Conservation (phyloP, 1,140 invertebrate genomes). For the Odontomachus brunneus region DNA sequence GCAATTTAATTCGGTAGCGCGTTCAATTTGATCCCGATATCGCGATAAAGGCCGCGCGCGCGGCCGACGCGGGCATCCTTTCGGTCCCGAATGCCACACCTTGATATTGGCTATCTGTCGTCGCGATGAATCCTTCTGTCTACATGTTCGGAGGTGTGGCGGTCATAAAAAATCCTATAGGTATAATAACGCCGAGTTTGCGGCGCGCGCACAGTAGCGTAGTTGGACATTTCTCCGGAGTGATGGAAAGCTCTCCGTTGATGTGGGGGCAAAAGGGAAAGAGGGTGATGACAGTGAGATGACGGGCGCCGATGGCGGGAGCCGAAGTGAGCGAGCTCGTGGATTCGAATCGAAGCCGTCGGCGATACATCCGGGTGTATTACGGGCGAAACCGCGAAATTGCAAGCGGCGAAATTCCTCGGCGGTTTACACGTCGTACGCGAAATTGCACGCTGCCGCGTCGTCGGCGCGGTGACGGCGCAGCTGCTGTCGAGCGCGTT, state of each 20-base stretch:
- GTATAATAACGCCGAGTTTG: conserved; percentile 41
- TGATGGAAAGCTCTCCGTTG: neutral
- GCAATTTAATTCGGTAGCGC: conserved; percentile 75
- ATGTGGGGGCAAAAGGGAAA: too few species aligned
- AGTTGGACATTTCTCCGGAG: neutral
- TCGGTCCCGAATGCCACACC: conserved; percentile 43
- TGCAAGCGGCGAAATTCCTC: neutral
- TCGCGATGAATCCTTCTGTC: conserved; percentile 62
- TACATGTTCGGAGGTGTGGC: conserved; percentile 55
- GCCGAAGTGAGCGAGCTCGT: too few species aligned
- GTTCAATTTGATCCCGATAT: conserved; percentile 73
- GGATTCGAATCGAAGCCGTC: too few species aligned
- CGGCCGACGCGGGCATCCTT: conserved; percentile 19
- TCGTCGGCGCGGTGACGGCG: neutral
- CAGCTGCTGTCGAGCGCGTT: neutral
- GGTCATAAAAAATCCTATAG: conserved; percentile 52
- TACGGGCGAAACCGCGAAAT: neutral
- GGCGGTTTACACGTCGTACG: neutral
- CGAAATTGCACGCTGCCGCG: neutral
- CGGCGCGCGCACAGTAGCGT: conserved; percentile 30
- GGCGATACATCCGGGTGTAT: too few species aligned
- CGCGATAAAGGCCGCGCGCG: conserved; percentile 60
- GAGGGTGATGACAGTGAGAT: too few species aligned
- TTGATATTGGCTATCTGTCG: conserved; percentile 64
- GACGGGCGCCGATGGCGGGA: too few species aligned